Evolutionary conservation across 2,113 vertebrate genomes (phyloP), one percentile per base, ranked within the genome.

Genomic region (Actenoides hombroni): DNA sequence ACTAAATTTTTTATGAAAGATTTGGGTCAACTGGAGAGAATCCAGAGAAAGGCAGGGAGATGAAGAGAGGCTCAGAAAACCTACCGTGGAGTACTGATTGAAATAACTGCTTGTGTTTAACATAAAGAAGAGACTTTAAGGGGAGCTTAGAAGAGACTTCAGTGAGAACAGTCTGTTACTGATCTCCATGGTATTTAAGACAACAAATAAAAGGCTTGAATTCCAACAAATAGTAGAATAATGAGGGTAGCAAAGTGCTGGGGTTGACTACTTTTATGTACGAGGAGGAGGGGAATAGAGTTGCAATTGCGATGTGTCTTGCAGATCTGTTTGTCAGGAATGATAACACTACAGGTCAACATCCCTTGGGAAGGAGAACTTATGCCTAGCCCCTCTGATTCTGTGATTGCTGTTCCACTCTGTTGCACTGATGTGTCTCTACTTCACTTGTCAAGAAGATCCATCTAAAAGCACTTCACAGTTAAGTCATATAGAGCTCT

Each of bases 21-120:
- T 93, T 93, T 80, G 79, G 79, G 78, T 94, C 88, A 88, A 6
- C 65, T 85, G 88, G 70, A 91, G 67, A 68, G 53, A 84, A 76
- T 79, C 29, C 40, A 90, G 88, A 76, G 53, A 57, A 73, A 31
- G 39, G 26, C 37, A 86, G 44, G 48, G 35, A 82, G 75, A 75
- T 86, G 31, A 81, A 85, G 25, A 92, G 76, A 91, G 44, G 40
- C 73, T 90, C 48, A 42, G 73, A 81, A 86, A 92, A 88, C n/a
- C 63, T 96, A 26, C 44, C 0, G 0, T 77, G 40, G 64, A 65
- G 37, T 80, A 57, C 63, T 57, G 73, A 57, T 83, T 31, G 80
- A 86, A 93, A 42, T 61, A 90, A 73, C 61, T 75, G 20, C 28
- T 73, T 53, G 26, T 59, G 24, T 61, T 88, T 80, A 49, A 79